Percentiles rank a stretch among this genome's conserved stretches.
phyloP scores from a whole-genome alignment of 2,113 vertebrate species.

The Poeciliopsis prolifica region DNA sequence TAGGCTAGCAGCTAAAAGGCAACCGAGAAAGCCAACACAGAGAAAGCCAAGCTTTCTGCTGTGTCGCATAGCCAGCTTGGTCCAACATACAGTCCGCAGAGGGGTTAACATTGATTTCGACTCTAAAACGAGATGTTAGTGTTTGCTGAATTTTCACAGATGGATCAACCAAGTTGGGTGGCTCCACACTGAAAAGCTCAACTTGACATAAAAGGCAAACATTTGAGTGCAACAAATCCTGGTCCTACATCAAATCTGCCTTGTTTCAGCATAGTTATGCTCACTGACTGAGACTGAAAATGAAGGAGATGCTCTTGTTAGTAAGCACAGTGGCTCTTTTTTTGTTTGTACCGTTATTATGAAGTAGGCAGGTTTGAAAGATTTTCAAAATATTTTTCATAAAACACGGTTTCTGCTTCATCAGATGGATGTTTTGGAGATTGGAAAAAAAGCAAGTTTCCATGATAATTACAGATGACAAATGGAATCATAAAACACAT shows the following conservation, averaged over 20 bases:
- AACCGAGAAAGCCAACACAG: constrained; percentile 41
- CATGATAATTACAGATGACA: no score
- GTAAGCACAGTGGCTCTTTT: neutral
- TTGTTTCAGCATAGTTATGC: constrained; percentile 15
- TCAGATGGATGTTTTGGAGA: no score
- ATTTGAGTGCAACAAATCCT: constrained; percentile 10
- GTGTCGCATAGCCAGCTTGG: constrained; percentile 19
- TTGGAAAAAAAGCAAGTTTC: no score
- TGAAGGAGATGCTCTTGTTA: constrained; percentile 9
- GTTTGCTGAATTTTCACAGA: neutral
- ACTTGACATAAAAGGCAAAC: constrained; percentile 22
- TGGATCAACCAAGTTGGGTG: constrained; percentile 26
- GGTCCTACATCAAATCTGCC: neutral
- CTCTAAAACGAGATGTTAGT: neutral
- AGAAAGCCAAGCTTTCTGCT: constrained; percentile 4
- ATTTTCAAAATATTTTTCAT: no score
- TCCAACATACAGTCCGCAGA: constrained; percentile 18
- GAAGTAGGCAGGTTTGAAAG: neutral
- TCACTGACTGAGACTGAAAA: constrained; percentile 10
- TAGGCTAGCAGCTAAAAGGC: constrained; percentile 47
- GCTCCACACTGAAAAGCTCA: constrained; percentile 48
- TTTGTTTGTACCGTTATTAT: neutral
- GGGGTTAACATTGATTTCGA: constrained; percentile 10
- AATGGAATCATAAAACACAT: no score
- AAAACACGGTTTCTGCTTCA: no score